Evolutionary conservation across 1,140 invertebrate genomes (phyloP).

Genomic region (Drosophila tristis): DNA sequence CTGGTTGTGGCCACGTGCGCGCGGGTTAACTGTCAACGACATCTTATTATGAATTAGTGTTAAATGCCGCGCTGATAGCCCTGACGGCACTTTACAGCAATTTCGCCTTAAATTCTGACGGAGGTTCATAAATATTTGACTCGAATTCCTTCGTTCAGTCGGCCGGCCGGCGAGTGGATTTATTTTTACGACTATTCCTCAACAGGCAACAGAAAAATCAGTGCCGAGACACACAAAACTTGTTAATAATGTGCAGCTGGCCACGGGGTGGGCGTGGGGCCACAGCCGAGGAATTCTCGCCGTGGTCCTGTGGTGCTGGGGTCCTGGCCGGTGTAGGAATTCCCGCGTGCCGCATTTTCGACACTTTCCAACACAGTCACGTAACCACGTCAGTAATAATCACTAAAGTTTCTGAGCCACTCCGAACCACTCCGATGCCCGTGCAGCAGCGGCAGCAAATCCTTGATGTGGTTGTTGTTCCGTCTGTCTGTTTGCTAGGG

Average conservation of each 20-base stretch:
- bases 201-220: slow-evolving; percentile 38
- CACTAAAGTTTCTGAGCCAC: slow-evolving; percentile 79
- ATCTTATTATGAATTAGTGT: slow-evolving; percentile 83
- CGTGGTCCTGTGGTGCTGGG: too few relatives aligned
- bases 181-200: slow-evolving; percentile 68
- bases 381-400: slow-evolving; percentile 84
- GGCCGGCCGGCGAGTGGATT: slow-evolving; percentile 59
- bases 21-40: slow-evolving; percentile 81
- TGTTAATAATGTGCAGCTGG: slow-evolving; percentile 45
- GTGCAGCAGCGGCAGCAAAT: slow-evolving; percentile 37
- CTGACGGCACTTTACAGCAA: slow-evolving; percentile 74
- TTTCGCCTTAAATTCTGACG: slow-evolving; percentile 68
- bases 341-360: slow-evolving; percentile 79
- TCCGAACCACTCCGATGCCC: background rate
- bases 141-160: slow-evolving; percentile 13
- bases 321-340: slow-evolving; percentile 8
- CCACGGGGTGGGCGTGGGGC: background rate
- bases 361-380: slow-evolving; percentile 84
- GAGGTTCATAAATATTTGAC: slow-evolving; percentile 63
- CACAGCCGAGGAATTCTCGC: too few relatives aligned
- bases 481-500: slow-evolving; percentile 8
- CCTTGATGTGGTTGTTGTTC: slow-evolving; percentile 27
- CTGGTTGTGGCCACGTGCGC: slow-evolving; percentile 42
- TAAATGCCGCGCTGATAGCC: slow-evolving; percentile 78
- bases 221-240: slow-evolving; percentile 51